A percentile compares a stretch with the other conserved stretches of the same genome.
phyloP scores from a whole-genome alignment of 2,797 vertebrate genomes.

The Megalops cyprinoides region DNA sequence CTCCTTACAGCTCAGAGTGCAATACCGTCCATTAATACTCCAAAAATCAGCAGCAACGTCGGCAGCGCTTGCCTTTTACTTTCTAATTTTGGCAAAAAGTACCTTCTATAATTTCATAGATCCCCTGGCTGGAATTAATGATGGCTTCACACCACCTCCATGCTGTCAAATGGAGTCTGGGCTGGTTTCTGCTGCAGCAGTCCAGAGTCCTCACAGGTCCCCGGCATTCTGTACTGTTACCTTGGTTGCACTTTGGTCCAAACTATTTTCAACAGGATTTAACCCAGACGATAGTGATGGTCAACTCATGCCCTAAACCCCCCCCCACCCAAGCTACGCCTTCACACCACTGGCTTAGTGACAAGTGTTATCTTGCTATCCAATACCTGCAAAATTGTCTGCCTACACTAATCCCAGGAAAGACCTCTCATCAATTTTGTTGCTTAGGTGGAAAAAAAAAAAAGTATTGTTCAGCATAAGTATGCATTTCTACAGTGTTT shows the following conservation, averaged over 20 bases:
- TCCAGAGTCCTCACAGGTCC: not conserved
- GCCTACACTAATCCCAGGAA: constrained; percentile 11
- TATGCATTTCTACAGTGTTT: not conserved
- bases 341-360: constrained; percentile 5
- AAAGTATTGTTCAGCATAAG: not conserved
- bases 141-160: not conserved
- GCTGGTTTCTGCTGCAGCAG: not conserved
- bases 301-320: not conserved
- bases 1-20: not conserved
- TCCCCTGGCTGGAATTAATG: not conserved
- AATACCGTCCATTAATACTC: no score
- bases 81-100: not conserved
- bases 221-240: not conserved
- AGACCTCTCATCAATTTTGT: not conserved
- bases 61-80: not conserved
- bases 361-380: constrained; percentile 5
- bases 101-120: not conserved
- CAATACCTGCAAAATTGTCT: not conserved
- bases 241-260: not conserved
- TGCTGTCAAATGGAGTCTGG: not conserved
- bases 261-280: not conserved
- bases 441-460: not conserved
- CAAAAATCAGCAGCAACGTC: not conserved
- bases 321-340: not conserved
- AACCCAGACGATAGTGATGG: not conserved